Base-by-base conservation (phyloP, 2,888 invertebrate species). In the Corythucha ciliata region DNA sequence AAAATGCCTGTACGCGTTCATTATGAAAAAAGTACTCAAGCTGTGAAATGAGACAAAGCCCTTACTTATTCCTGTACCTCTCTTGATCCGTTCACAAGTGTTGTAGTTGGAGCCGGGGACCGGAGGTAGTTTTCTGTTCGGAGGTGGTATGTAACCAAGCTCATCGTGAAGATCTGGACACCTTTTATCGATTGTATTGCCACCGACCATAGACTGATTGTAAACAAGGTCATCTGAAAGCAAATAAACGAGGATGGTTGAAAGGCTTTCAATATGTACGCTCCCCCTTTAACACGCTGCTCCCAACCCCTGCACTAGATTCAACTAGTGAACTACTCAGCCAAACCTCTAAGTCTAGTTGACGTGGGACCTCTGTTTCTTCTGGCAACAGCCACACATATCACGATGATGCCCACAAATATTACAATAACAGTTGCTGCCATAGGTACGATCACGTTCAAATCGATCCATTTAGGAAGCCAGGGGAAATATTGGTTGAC, bases 81-180 rank as follows among this genome's bases (percentile, higher is more conserved):
- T 79, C 77, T 90, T 90, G 74, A 90, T 88, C 65, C 90, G 78
- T 72, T 91, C 90, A 71, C 90, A 90, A 25, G 90, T 91, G 70
- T 89, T 90, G 74, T 90, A 90, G 72, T 90, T 90, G 49, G 88
- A 88, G 61, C 90, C 90, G 48, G 90, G 90, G 6, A 91, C 90
- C 20, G 91, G 91, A 1, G 91, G 90, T 52, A 90, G 76, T 70
- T 91, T 91, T 63, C 90, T 77, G 71, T 91, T 91, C 48, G 90
- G 91, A 20, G 91, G 90, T 0, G 91, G 89, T 69, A 91, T 91
- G 72, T 91, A 91, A 49, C 90, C 91, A 26, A 91, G 76, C 67
- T 91, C 90, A 67, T 90, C 90, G 25, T 89, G 79, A 25, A 90
- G 74, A 61, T 82, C 82, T 0, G 87, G 86, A 57, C 87, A 80